A percentile compares a stretch with the other conserved stretches of the same genome.
Conservation (phyloP, 2,797 vertebrate genomes). For the Fistularia commersonii region DNA sequence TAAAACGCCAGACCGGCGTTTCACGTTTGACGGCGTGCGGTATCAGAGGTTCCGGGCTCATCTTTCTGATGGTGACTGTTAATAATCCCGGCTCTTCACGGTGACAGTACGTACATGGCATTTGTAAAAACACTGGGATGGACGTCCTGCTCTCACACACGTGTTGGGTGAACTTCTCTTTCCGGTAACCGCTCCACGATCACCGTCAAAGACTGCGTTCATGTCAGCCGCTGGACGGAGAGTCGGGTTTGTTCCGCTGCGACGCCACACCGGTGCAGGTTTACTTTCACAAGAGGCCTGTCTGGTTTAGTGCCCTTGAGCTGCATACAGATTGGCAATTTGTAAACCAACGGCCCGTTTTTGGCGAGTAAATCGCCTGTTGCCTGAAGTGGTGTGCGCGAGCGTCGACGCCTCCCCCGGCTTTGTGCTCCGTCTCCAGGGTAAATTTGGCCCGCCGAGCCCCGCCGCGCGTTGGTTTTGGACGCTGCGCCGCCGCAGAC, state of each 20-base stretch:
- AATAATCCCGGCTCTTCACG: no score
- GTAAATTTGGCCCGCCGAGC: conserved; percentile 37
- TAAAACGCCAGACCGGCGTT: neutral
- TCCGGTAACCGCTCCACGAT: no score
- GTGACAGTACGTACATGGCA: no score
- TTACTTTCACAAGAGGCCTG: conserved; percentile 28
- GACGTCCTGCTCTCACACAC: no score
- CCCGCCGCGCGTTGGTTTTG: conserved; percentile 63
- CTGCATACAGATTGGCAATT: conserved; percentile 15
- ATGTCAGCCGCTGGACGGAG: conserved; percentile 12
- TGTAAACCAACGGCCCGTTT: conserved; percentile 15
- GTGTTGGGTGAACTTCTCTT: no score
- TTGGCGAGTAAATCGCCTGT: conserved; percentile 5
- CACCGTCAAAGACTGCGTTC: neutral
- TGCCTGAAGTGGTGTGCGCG: conserved; percentile 12
- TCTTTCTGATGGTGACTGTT: neutral
- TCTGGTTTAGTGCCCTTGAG: conserved; percentile 21
- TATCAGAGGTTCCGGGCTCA: neutral
- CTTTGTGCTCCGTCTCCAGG: conserved; percentile 18
- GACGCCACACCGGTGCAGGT: conserved; percentile 27
- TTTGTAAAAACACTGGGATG: no score
- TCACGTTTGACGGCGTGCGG: neutral
- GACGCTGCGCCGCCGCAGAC: conserved; percentile 44
- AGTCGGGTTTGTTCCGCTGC: conserved; percentile 20
- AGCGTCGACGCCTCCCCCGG: conserved; percentile 32